Evolutionary conservation across 2,888 invertebrate species (phyloP), one percentile per base, ranked within the genome.

Genomic region (Drosophila testacea): DNA sequence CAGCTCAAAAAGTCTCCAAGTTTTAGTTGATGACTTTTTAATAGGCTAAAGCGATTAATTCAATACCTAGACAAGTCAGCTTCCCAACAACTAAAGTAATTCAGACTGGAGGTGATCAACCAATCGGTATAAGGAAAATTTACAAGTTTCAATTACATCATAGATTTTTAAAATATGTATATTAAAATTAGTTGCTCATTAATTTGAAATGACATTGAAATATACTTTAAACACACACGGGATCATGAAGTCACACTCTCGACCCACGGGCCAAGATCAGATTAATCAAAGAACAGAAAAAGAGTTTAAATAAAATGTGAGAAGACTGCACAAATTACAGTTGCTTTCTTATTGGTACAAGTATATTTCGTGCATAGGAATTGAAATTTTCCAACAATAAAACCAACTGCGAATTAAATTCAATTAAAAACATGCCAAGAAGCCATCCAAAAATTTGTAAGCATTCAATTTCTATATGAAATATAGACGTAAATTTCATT

Each of bases 381-480:
- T 47, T 36, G 3, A 41, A n/a, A 7, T 46, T 41, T 34, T 22
- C 9, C 36, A 61, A 32, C 34, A n/a, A 47, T 39, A 32, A 50
- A 59, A 51, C 6, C 38, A 36, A 42, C 36, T 48, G 60, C 54
- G 27, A 76, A 79, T 77, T 65, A 48, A 73, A 88, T 77, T 79
- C 57, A 74, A 82, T 85, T 83, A 82, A 72, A 64, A 68, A 60
- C 51, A 67, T 73, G 67, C 61, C 69, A 74, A 77, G 69, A 73
- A 81, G 61, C 51, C 55, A 39, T 62, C 59, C 55, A 65, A 86
- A 65, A 72, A 63, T 69, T 30, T 72, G 61, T 56, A 65, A 69
- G 51, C 59, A 42, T 57, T 50, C 47, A 57, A 44, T 63, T 63
- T 64, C 47, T 54, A 46, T 62, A 65, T 52, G 73, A 83, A 70